Evolutionary conservation across 2,113 vertebrate species (phyloP).

Genomic region (Tylochromis polylepis): DNA sequence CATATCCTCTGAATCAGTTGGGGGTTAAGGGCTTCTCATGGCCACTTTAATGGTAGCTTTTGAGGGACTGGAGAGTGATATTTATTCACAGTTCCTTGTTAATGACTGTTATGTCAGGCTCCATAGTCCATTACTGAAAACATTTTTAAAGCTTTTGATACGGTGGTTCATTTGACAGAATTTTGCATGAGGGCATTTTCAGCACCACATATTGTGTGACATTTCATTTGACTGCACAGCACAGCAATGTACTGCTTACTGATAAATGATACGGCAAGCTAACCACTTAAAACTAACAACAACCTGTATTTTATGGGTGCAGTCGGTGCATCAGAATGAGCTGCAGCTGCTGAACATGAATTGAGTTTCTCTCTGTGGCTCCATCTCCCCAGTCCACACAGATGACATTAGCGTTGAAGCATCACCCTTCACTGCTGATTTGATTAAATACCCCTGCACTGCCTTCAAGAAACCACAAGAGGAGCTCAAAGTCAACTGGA

Average conservation of each 20-base stretch:
- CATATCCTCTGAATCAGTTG: slow-evolving; percentile 1
- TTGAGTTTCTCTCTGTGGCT: slow-evolving; percentile 24
- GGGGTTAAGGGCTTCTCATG: slow-evolving; percentile 20
- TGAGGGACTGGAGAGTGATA: not conserved
- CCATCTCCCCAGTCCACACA: slow-evolving; percentile 63
- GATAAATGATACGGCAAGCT: slow-evolving; percentile 18
- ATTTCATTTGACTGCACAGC: not conserved
- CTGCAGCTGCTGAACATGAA: slow-evolving; percentile 40
- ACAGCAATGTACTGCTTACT: slow-evolving; percentile 8
- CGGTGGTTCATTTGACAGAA: not conserved
- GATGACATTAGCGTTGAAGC: slow-evolving; percentile 44
- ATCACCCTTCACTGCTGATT: slow-evolving; percentile 43
- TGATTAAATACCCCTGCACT: slow-evolving; percentile 86
- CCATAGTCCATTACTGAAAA: not conserved
- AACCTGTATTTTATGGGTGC: slow-evolving; percentile 24
- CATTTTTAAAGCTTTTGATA: not conserved
- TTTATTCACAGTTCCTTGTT: not conserved
- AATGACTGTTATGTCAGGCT: not conserved
- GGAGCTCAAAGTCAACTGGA: slow-evolving; percentile 87
- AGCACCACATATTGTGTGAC: not conserved
- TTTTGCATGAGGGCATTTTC: not conserved
- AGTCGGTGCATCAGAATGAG: slow-evolving; percentile 9
- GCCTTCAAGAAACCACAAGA: slow-evolving; percentile 78
- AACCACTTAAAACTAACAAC: slow-evolving; percentile 32
- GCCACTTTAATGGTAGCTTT: slow-evolving; percentile 1